Percentiles rank a stretch among this genome's conserved stretches.
Evolutionary conservation across 2,113 vertebrate genomes (phyloP).

Genomic region (Chlorodrepanis virens): DNA sequence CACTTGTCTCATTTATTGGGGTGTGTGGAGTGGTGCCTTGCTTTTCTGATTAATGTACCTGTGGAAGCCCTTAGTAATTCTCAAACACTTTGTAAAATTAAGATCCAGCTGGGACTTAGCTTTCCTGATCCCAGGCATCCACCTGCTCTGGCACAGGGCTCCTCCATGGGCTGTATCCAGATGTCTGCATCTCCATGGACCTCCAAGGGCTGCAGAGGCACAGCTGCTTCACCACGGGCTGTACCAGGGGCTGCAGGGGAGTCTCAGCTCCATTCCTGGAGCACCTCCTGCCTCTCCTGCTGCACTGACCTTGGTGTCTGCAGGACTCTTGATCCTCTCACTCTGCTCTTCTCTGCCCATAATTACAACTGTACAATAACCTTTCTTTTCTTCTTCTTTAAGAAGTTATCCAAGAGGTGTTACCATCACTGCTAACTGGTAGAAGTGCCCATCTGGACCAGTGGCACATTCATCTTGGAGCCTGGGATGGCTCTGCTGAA

Average conservation of each 20-base stretch:
- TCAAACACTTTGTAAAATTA: background rate
- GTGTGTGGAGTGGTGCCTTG: background rate
- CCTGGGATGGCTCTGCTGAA: background rate
- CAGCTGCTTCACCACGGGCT: background rate
- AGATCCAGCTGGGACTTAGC: background rate
- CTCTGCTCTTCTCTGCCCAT: background rate
- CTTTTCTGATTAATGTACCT: background rate
- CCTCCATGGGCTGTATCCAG: background rate
- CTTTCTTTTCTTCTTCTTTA: background rate
- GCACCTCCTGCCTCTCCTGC: background rate
- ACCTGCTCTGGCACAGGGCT: fast-evolving
- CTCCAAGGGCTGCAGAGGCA: background rate
- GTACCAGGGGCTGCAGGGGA: background rate
- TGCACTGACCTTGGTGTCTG: background rate
- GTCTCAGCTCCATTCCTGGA: background rate
- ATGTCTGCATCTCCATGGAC: background rate
- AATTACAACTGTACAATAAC: background rate
- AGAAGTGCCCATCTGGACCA: background rate
- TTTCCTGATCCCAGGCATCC: background rate
- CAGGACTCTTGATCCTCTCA: background rate
- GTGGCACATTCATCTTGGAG: background rate
- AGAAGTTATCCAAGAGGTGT: background rate
- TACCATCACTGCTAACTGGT: background rate
- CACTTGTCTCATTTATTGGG: background rate
- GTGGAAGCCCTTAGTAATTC: background rate